Conservation (phyloP, 2,113 vertebrate genomes). For the Isichthys henryi region DNA sequence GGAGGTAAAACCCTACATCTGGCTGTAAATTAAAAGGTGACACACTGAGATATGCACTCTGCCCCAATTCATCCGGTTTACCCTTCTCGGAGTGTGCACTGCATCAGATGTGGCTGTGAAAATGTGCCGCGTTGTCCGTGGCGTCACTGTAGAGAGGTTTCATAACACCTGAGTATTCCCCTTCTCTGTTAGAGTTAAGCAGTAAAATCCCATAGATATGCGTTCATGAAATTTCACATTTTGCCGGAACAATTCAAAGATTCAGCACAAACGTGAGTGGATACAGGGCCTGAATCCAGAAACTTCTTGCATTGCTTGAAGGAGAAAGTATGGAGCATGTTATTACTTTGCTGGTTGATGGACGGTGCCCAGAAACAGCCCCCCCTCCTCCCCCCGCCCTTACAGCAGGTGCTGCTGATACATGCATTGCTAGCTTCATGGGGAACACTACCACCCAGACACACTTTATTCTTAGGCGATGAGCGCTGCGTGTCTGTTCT, state of each 20-base stretch:
- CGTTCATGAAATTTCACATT: background rate
- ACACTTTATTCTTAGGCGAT: slow-evolving; percentile 25
- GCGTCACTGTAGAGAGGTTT: background rate
- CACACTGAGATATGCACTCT: background rate
- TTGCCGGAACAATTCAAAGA: background rate
- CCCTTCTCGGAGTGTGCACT: background rate
- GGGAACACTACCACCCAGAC: background rate
- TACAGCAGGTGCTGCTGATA: background rate
- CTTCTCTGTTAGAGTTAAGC: background rate
- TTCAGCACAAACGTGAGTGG: background rate
- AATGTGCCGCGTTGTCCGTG: background rate
- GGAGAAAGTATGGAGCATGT: background rate
- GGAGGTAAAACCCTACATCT: slow-evolving; percentile 19
- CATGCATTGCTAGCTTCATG: background rate
- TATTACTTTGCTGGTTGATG: background rate
- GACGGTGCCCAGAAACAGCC: background rate
- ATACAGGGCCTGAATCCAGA: background rate
- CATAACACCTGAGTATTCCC: background rate
- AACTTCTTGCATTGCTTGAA: background rate
- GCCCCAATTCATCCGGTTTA: background rate
- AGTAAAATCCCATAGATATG: background rate
- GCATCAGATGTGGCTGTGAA: background rate
- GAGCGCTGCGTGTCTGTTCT: slow-evolving; percentile 27
- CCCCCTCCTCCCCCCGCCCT: background rate
- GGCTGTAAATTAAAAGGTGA: slow-evolving; percentile 30